phyloP scores from a whole-genome alignment of 2,888 invertebrate species.

The Oxytorus armatus region DNA sequence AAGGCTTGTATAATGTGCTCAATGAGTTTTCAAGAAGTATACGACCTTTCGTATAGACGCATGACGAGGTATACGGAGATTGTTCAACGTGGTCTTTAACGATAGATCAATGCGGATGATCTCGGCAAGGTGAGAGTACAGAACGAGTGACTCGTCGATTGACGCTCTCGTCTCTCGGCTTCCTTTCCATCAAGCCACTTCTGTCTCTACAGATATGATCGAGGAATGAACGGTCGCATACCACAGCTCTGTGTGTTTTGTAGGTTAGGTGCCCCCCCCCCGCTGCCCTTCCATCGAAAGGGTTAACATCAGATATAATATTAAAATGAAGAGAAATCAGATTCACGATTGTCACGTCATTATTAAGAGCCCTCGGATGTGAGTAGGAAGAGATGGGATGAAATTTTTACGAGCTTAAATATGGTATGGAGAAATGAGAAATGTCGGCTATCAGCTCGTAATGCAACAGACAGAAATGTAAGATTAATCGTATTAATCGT shows the following conservation, averaged over 20 bases:
- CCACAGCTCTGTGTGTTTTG: neutral
- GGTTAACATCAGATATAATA: no score
- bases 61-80: slow-evolving; percentile 58
- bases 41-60: slow-evolving; percentile 65
- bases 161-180: slow-evolving; percentile 46
- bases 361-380: neutral
- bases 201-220: neutral
- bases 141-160: slow-evolving; percentile 53
- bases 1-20: slow-evolving; percentile 56
- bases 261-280: no score
- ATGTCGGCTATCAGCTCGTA: no score
- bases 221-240: neutral
- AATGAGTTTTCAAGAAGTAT: slow-evolving; percentile 63
- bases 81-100: slow-evolving; percentile 64
- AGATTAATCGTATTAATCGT: no score
- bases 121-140: slow-evolving; percentile 39
- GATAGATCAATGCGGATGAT: slow-evolving; percentile 65
- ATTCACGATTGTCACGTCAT: no score
- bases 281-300: no score
- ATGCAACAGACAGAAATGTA: no score
- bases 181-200: slow-evolving; percentile 59
- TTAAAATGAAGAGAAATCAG: no score
- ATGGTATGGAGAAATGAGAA: no score
- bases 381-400: no score
- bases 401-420: no score